Base-by-base conservation (phyloP, 2,113 vertebrate genomes). In the Dipodomys ordii region DNA sequence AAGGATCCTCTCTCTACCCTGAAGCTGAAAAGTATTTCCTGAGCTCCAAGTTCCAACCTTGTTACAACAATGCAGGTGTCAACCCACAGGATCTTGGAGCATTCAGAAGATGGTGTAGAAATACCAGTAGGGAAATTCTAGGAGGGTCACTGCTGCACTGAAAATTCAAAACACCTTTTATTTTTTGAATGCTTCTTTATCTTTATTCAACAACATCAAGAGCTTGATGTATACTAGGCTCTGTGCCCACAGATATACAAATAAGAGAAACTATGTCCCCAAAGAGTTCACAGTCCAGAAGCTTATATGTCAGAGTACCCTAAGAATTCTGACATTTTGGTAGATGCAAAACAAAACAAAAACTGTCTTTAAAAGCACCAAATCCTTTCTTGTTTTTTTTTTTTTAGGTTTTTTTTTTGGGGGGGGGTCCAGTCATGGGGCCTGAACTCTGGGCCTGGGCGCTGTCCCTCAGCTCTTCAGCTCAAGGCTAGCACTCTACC, bases 141-240 rank as follows among this genome's bases (percentile, higher is more conserved):
- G 65, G 44, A 76, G 83, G 49, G 39, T 76, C 79, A 69, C 18
- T 13, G 7, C 60, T 85, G 71, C 90, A 35, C 60, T 90, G 65
- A 67, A 87, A 96, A 92, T 39, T 35, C 32, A 72, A 32, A 81
- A 83, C 67, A 1, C 64, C 74, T 69, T 83, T 96, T 53, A 84
- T 92, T 94, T 92, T 32, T 27, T 35, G 53, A 84, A 72, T 77
- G 46, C 23, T 18, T 91, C 57, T 35, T 83, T n/a, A 73, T 28
- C 32, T 85, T 67, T 93, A n/a, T 80, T 85, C 65, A 90, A 57
- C 13, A 72, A 15, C 20, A 73, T 80, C 13, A 27, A 76, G 62
- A 12, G 23, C 16, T 86, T 57, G n/a, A 62, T 81, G 20, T 76
- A 3, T 74, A 20, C 60, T 57, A 46, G 71, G n/a, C 44, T 67